Percentiles rank a stretch among this genome's conserved stretches.
Evolutionary conservation across 2,113 vertebrate genomes (phyloP).

Genomic region (Saguinus imperator): DNA sequence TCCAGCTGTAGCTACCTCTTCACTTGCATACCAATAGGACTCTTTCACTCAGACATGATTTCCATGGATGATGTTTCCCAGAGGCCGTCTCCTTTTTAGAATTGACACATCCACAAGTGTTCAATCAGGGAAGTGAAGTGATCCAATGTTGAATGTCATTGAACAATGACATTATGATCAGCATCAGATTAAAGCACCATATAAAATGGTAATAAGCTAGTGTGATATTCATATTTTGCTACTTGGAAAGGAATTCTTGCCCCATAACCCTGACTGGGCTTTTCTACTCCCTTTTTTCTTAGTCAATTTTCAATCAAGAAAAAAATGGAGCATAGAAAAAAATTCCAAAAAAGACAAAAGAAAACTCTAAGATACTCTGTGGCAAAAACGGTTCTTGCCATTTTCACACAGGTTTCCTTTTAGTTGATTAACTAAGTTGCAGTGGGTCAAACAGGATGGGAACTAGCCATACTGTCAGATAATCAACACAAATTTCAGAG

Average conservation of each 20-base stretch:
- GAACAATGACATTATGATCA: neutral
- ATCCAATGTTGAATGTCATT: neutral
- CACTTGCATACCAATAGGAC: neutral
- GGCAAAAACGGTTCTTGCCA: neutral
- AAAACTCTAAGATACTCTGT: neutral
- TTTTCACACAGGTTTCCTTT: neutral
- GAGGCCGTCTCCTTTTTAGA: neutral
- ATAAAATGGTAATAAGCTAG: neutral
- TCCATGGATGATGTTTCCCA: neutral
- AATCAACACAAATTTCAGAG: neutral
- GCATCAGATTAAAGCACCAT: neutral
- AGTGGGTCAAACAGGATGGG: neutral
- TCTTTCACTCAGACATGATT: neutral
- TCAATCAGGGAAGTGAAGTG: neutral
- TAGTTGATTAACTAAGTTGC: neutral
- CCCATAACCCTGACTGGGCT: rapidly evolving
- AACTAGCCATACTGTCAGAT: neutral
- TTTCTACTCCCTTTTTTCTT: neutral
- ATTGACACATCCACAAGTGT: neutral
- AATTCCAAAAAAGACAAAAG: neutral
- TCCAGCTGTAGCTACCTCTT: neutral
- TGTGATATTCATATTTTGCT: neutral
- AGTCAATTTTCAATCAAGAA: neutral
- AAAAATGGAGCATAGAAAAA: neutral
- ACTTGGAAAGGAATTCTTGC: neutral